Evolutionary conservation across 2,888 invertebrate species (phyloP).

Genomic region (Polymixis lichenea): DNA sequence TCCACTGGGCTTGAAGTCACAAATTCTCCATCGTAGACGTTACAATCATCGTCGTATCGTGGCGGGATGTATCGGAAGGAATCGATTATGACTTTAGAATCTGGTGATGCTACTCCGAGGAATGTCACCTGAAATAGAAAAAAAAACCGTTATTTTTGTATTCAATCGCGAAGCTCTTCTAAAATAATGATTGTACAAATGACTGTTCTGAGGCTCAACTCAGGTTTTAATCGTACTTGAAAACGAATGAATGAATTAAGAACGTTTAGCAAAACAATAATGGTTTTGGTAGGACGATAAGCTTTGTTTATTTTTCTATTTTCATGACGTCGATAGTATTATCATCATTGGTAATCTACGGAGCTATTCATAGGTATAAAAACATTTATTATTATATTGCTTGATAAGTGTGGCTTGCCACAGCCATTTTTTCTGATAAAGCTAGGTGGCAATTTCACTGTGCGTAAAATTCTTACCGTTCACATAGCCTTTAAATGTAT

Average conservation of each 20-base stretch:
- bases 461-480: background rate
- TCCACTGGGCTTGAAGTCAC: slow-evolving; percentile 45
- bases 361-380: slow-evolving; percentile 12
- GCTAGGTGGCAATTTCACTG: background rate
- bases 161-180: background rate
- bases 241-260: background rate
- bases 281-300: background rate
- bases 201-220: background rate
- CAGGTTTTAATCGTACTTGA: background rate
- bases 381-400: slow-evolving; percentile 7
- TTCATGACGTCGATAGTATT: slow-evolving; percentile 19
- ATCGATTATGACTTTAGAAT: slow-evolving; percentile 68
- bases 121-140: slow-evolving; percentile 67
- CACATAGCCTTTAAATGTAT: too few species aligned
- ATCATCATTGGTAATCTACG: slow-evolving; percentile 30
- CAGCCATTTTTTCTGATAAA: background rate
- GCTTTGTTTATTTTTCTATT: slow-evolving; percentile 29
- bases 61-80: slow-evolving; percentile 73
- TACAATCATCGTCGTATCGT: slow-evolving; percentile 60
- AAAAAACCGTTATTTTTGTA: background rate
- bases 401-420: slow-evolving; percentile 24
- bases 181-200: background rate
- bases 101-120: slow-evolving; percentile 62
- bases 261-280: background rate
- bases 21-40: slow-evolving; percentile 64